Conservation (phyloP, 2,797 vertebrate genomes). For the Catostomus latipinnis region DNA sequence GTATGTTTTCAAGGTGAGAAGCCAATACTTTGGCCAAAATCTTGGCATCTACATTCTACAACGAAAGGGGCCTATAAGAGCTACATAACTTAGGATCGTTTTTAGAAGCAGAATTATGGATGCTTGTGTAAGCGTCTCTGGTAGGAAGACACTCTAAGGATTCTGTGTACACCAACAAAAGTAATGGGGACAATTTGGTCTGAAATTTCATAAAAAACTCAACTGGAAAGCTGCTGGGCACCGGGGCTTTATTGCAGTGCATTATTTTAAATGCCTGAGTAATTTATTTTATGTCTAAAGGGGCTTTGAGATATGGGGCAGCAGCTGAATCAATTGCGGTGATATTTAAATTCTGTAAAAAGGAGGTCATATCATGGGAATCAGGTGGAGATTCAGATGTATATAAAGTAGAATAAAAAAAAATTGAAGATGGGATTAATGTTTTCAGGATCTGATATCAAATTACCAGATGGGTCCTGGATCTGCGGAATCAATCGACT, state of each 20-base stretch:
- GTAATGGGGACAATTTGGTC: neutral
- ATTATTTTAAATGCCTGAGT: neutral
- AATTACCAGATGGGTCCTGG: neutral
- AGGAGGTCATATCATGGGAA: neutral
- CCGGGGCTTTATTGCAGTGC: neutral
- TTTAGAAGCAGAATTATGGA: neutral
- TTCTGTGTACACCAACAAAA: neutral
- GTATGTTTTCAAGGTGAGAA: neutral
- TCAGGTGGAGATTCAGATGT: conserved; percentile 7
- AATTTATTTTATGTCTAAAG: neutral
- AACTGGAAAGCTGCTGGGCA: neutral
- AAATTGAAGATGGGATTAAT: conserved; percentile 5
- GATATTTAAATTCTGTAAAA: neutral
- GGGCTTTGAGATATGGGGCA: neutral
- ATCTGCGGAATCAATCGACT: neutral
- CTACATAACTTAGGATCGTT: neutral
- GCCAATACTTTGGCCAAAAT: neutral
- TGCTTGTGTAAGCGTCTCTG: neutral
- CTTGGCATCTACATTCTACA: neutral
- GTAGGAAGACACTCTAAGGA: neutral
- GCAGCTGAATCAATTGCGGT: neutral
- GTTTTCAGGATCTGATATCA: neutral
- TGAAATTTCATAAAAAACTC: neutral
- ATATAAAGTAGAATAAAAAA: conserved; percentile 1
- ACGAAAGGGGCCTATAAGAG: neutral